phyloP scores from a whole-genome alignment of 2,113 vertebrate genomes.

The Cebidichthys violaceus region DNA sequence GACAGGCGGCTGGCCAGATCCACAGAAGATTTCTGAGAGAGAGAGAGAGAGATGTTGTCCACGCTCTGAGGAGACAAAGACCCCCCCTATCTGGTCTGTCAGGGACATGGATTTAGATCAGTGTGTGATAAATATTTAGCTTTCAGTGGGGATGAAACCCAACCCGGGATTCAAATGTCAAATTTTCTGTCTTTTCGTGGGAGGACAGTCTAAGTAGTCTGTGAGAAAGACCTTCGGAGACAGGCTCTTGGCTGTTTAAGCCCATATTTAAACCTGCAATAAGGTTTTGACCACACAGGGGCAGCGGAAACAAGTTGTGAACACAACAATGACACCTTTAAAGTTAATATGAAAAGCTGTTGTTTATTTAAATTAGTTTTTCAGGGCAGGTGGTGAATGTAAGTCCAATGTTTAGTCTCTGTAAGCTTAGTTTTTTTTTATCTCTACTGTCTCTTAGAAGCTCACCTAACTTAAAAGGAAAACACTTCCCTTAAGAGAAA shows the following conservation, averaged over 20 bases:
- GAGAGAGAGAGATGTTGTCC: slow-evolving; percentile 10
- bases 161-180: slow-evolving; percentile 40
- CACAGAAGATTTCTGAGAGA: not conserved
- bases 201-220: slow-evolving; percentile 4
- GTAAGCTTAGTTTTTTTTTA: not conserved
- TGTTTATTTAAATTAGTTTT: not conserved
- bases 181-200: slow-evolving; percentile 16
- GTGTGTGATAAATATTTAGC: slow-evolving; percentile 47
- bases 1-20: slow-evolving; percentile 41
- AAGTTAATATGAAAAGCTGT: not conserved
- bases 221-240: not conserved
- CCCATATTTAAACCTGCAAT: not conserved
- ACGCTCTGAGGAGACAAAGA: slow-evolving; percentile 26
- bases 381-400: not conserved
- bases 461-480: not conserved
- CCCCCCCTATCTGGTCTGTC: slow-evolving; percentile 26
- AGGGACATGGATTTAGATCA: slow-evolving; percentile 50
- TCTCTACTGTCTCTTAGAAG: not conserved
- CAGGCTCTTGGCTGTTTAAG: not conserved
- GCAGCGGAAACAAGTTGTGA: not conserved
- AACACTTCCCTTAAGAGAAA: not conserved
- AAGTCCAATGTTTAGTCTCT: not conserved
- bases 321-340: not conserved
- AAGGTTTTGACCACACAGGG: not conserved
- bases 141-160: slow-evolving; percentile 60